Evolutionary conservation across 2,797 vertebrate species (phyloP).

Genomic region (Cottoperca gobio): DNA sequence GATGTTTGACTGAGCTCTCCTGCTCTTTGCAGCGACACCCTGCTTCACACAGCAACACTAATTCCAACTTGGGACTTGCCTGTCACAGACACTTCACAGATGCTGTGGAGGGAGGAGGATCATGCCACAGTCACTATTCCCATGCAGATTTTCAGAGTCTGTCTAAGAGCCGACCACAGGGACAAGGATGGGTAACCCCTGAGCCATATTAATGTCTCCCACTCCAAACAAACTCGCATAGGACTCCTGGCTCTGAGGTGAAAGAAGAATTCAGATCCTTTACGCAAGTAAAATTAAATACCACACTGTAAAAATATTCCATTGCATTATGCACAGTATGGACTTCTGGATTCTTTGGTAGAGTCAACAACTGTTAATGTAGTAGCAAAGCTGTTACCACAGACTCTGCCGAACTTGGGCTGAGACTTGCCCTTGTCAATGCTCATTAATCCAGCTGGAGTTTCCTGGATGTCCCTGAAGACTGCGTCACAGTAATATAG

Average conservation of each 20-base stretch:
- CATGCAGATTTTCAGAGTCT: slow-evolving; percentile 1
- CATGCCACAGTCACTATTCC: background rate
- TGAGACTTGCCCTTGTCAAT: too few relatives aligned
- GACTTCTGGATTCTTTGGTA: too few relatives aligned
- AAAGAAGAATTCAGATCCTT: background rate
- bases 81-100: slow-evolving; percentile 26
- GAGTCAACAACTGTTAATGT: too few relatives aligned
- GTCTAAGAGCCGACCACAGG: background rate
- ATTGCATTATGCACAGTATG: too few relatives aligned
- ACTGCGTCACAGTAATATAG: too few relatives aligned
- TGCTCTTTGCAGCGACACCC: slow-evolving; percentile 23
- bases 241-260: background rate
- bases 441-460: too few relatives aligned
- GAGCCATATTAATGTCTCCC: slow-evolving; percentile 6
- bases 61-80: slow-evolving; percentile 16
- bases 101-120: slow-evolving; percentile 5
- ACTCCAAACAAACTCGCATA: background rate
- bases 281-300: background rate
- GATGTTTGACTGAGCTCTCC: slow-evolving; percentile 6
- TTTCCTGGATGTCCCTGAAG: too few relatives aligned
- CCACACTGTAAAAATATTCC: background rate
- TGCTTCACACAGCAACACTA: slow-evolving; percentile 25
- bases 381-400: too few relatives aligned
- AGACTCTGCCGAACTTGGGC: too few relatives aligned
- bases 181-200: slow-evolving; percentile 3